phyloP scores from a whole-genome alignment of 1,140 invertebrate species.

The Marisa cornuarietis region DNA sequence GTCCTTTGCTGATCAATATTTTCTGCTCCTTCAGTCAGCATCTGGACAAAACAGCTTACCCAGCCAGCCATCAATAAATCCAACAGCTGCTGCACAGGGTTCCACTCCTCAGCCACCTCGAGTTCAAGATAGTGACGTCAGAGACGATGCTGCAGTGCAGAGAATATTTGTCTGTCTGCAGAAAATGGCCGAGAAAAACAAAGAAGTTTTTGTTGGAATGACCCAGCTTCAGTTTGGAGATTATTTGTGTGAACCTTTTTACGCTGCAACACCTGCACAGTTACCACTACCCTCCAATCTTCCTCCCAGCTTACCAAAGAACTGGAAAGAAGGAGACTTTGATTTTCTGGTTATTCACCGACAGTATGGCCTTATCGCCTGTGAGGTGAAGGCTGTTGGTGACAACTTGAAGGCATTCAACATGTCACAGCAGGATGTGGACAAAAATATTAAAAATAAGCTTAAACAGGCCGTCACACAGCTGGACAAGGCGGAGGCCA shows the following conservation, averaged over 20 bases:
- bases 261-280: not conserved
- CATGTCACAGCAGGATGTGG: not conserved
- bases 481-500: slow-evolving; percentile 10
- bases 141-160: too few relatives aligned
- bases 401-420: too few relatives aligned
- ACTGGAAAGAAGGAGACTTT: slow-evolving; percentile 9
- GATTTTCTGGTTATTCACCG: slow-evolving; percentile 17
- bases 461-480: slow-evolving; percentile 1
- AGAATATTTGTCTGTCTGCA: too few relatives aligned
- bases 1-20: too few relatives aligned
- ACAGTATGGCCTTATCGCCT: not conserved
- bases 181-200: too few relatives aligned
- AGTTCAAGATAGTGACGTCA: too few relatives aligned
- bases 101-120: too few relatives aligned
- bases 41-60: too few relatives aligned
- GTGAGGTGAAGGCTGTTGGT: slow-evolving; percentile 17
- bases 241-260: slow-evolving; percentile 9
- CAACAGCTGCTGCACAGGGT: too few relatives aligned
- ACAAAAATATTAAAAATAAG: slow-evolving; percentile 1
- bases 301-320: not conserved
- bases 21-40: too few relatives aligned
- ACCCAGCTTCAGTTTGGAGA: slow-evolving; percentile 13
- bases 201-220: not conserved
- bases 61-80: too few relatives aligned
- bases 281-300: not conserved